phyloP scores from a whole-genome alignment of 1,140 invertebrate species.

The Drosophila hydei region DNA sequence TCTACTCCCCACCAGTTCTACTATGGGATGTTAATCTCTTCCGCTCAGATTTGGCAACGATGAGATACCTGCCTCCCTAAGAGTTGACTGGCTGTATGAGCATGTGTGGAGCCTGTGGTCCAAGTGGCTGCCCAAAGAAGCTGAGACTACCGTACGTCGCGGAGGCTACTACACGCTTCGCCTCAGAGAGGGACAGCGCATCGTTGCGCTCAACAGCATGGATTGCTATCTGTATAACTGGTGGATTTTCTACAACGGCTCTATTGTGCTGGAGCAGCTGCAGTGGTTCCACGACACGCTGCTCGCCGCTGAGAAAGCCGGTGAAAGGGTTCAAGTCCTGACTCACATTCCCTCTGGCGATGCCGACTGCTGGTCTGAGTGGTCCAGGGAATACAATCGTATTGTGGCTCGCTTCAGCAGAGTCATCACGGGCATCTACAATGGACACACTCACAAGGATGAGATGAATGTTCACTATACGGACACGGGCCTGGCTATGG shows the following conservation, averaged over 20 bases:
- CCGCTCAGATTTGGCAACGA: slow-evolving; percentile 53
- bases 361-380: slow-evolving; percentile 87
- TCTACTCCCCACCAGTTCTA: neutral
- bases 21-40: neutral
- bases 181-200: slow-evolving; percentile 87
- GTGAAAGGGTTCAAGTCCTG: slow-evolving; percentile 92
- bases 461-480: slow-evolving; percentile 89
- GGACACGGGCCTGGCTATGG: slow-evolving; percentile 83
- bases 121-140: slow-evolving; percentile 87
- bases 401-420: slow-evolving; percentile 84
- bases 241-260: slow-evolving; percentile 85
- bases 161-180: slow-evolving; percentile 90
- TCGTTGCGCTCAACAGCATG: slow-evolving; percentile 90
- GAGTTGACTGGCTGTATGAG: slow-evolving; percentile 88
- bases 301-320: slow-evolving; percentile 87
- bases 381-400: slow-evolving; percentile 87
- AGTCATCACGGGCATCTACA: slow-evolving; percentile 91
- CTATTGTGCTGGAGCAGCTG: slow-evolving; percentile 85
- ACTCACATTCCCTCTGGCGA: slow-evolving; percentile 91
- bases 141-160: slow-evolving; percentile 85
- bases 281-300: slow-evolving; percentile 90
- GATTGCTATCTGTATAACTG: slow-evolving; percentile 89
- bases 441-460: slow-evolving; percentile 92
- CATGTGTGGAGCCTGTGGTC: slow-evolving; percentile 87
- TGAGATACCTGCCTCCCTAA: slow-evolving; percentile 75